Evolutionary conservation across 2,888 invertebrate genomes (phyloP).

Genomic region (Andrena chrysosceles): DNA sequence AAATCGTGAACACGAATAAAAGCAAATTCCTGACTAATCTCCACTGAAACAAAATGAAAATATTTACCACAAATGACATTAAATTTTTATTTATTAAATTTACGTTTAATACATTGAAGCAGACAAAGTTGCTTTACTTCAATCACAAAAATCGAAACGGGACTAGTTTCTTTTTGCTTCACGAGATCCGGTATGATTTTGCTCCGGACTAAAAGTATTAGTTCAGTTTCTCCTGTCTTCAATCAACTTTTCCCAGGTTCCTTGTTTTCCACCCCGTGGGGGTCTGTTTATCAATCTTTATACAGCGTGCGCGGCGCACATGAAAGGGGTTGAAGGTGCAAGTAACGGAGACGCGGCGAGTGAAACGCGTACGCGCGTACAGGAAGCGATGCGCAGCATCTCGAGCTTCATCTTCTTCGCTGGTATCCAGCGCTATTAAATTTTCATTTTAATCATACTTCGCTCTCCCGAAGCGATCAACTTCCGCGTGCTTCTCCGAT

Average conservation of each 20-base stretch:
- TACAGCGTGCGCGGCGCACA: constrained; percentile 7
- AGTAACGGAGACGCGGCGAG: constrained; percentile 34
- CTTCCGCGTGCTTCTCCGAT: constrained; percentile 15
- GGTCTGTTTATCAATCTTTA: constrained; percentile 45
- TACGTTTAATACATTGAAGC: neutral
- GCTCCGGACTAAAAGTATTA: neutral
- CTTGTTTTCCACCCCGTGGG: neutral
- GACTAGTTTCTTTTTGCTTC: neutral
- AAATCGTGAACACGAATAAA: too few relatives aligned
- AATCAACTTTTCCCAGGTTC: neutral
- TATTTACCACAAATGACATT: too few relatives aligned
- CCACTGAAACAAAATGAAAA: too few relatives aligned
- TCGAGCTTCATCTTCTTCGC: constrained; percentile 37
- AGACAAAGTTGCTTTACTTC: neutral
- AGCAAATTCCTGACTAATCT: too few relatives aligned
- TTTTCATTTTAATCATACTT: constrained; percentile 59
- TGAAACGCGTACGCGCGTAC: constrained; percentile 29
- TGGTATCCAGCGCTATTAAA: constrained; percentile 42
- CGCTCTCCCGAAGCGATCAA: constrained; percentile 40
- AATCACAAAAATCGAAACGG: neutral
- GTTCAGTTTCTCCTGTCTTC: constrained; percentile 6
- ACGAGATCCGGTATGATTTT: neutral
- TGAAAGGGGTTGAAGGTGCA: neutral
- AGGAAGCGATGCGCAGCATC: neutral
- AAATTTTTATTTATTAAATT: too few relatives aligned